A percentile compares a stretch with the other conserved stretches of the same genome.
Evolutionary conservation across 2,113 vertebrate genomes (phyloP).

Genomic region (Cromileptes altivelis): DNA sequence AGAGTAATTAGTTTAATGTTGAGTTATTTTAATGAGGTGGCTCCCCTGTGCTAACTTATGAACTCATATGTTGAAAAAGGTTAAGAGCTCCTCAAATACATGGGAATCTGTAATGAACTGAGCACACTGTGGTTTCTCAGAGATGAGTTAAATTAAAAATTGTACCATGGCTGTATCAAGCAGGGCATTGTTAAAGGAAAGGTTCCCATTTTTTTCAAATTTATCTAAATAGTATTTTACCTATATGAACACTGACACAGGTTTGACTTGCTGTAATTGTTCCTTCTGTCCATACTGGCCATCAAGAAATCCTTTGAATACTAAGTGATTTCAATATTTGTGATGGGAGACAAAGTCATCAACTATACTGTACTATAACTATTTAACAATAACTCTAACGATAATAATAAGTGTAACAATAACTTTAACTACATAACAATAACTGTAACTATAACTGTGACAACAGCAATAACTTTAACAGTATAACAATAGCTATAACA

Average conservation of each 20-base stretch:
- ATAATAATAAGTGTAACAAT: no score
- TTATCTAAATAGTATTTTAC: neutral
- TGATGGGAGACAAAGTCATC: neutral
- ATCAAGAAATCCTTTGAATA: neutral
- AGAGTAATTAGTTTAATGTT: slow-evolving; percentile 4
- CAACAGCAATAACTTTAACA: no score
- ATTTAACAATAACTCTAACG: no score
- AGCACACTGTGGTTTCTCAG: neutral
- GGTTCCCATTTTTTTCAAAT: neutral
- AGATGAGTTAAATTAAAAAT: neutral
- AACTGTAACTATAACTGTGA: no score
- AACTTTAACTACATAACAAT: no score
- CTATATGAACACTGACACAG: neutral
- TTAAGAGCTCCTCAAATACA: slow-evolving; percentile 19
- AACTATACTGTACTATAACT: no score
- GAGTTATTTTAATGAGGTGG: slow-evolving; percentile 22
- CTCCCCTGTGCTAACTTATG: neutral
- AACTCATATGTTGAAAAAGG: neutral
- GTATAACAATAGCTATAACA: no score
- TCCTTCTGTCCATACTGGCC: neutral
- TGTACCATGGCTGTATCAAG: neutral
- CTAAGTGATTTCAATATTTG: neutral
- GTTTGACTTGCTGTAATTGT: neutral
- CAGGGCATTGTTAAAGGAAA: neutral
- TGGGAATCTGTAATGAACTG: neutral